Base-by-base conservation (phyloP, 1,140 invertebrate genomes). In the Pectinophora gossypiella region DNA sequence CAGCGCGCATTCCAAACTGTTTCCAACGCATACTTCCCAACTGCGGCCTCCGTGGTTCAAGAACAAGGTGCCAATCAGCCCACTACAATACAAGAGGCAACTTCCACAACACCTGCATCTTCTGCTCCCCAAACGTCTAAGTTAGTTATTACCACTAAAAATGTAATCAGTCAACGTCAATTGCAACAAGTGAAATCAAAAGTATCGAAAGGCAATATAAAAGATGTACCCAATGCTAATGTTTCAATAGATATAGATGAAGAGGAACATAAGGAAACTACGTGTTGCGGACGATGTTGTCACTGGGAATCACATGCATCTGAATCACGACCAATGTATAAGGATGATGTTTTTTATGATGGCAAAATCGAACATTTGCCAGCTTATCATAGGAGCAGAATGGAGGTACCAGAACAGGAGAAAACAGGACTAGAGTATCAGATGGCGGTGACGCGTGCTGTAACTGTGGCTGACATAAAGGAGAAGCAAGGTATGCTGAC, bases 291-390 rank as follows among this genome's bases (percentile, higher is more conserved):
- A 20, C 60, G 69, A n/a, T 56, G 77, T n/a, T 84, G 65, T 63
- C 59, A 66, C 40, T 85, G 82, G 80, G 78, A 87, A 51, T 35
- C 68, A 45, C 76, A 85, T 51, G 53, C 78, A 35, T 59, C 68
- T 13, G 80, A 90, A 22, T 90, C 91, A 38, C 80, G 94, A 35
- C 94, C 94, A 16, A 90, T 95, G 80, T 95, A 96, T 77, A 88
- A 95, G 54, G 94, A 96, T 76, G 95, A 97, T 72, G 95, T 95
- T 54, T 96, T 96, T 89, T 96, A 95, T 68, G 91, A 92, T 13
- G 95, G 93, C 0, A 95, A 93, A 47, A 79, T 96, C 50, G 90
- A 91, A 48, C 89, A 94, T 58, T 86, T 97, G 51, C 93, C 94
- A 0, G 91, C 93, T 62, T 96, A 95, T 69, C 91, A 91, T 56